A percentile compares a stretch with the other conserved stretches of the same genome.
Conservation (phyloP, 2,797 vertebrate species). For the Scleropages formosus region DNA sequence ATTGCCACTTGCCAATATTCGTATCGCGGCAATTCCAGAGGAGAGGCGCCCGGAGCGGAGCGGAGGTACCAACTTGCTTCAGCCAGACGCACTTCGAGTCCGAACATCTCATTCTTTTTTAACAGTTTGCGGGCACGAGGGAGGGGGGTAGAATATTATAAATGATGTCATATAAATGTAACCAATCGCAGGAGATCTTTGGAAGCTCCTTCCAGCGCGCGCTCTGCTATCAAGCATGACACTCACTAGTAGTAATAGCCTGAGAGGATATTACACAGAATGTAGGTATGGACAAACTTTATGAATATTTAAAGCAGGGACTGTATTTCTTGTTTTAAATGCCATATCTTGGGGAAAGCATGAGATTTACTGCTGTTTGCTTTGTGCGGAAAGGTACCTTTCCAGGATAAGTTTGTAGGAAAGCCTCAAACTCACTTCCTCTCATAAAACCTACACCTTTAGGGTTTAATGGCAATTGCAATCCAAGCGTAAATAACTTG, state of each 20-base stretch:
- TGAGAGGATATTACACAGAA: background rate
- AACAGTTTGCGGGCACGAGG: constrained; percentile 39
- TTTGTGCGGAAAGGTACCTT: too few relatives aligned
- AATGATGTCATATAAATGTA: constrained; percentile 62
- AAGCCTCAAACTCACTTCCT: too few relatives aligned
- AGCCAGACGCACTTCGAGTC: constrained; percentile 32
- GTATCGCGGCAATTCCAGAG: background rate
- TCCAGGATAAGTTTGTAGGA: too few relatives aligned
- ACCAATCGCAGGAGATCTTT: constrained; percentile 59
- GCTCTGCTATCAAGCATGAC: constrained; percentile 5
- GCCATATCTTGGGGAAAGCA: too few relatives aligned
- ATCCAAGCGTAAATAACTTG: too few relatives aligned
- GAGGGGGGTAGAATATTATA: constrained; percentile 12
- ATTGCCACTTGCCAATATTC: too few relatives aligned
- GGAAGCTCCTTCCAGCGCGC: constrained; percentile 32
- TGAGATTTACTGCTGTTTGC: too few relatives aligned
- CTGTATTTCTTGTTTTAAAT: too few relatives aligned
- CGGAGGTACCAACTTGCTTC: constrained; percentile 21
- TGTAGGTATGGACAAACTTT: too few relatives aligned
- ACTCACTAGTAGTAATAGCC: too few relatives aligned
- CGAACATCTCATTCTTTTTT: constrained; percentile 37
- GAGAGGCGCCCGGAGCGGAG: constrained; percentile 30
- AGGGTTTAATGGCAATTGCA: too few relatives aligned
- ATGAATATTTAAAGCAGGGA: background rate
- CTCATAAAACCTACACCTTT: too few relatives aligned